A percentile compares a stretch with the other conserved stretches of the same genome.
phyloP scores from a whole-genome alignment of 2,113 vertebrate species.

The Oncorhynchus kisutch region DNA sequence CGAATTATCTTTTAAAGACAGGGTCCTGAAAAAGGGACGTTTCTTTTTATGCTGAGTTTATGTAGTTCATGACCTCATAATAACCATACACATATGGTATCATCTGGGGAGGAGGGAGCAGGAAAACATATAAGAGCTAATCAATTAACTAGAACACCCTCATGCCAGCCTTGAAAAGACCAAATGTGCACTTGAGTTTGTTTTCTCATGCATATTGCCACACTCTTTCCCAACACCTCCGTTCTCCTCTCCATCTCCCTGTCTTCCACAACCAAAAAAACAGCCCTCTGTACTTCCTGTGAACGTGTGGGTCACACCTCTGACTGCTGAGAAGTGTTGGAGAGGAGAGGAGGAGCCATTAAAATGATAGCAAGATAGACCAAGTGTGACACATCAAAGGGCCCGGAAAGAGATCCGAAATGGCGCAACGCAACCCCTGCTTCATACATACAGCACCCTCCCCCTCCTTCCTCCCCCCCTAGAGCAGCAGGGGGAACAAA shows the following conservation, averaged over 20 bases:
- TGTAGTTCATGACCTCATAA: too few species aligned
- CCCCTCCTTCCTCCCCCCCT: conserved; percentile 31
- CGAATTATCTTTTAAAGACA: too few species aligned
- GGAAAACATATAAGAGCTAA: neutral
- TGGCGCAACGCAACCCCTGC: conserved; percentile 50
- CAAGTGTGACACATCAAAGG: conserved; percentile 83
- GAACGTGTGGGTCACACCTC: conserved; percentile 58
- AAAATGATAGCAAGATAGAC: conserved; percentile 80
- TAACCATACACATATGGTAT: too few species aligned
- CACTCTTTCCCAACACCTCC: conserved; percentile 2
- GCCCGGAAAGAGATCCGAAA: conserved; percentile 66
- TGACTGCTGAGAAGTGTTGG: conserved; percentile 44
- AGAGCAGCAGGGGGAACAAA: conserved; percentile 33
- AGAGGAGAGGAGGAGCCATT: conserved; percentile 52
- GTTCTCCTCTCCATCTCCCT: conserved; percentile 22
- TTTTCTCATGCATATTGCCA: conserved; percentile 30
- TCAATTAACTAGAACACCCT: neutral
- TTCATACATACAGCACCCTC: conserved; percentile 10
- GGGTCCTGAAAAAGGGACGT: too few species aligned
- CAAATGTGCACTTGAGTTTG: neutral
- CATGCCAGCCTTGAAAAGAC: conserved; percentile 10
- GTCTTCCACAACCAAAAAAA: conserved; percentile 18
- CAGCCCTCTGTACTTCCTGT: conserved; percentile 35
- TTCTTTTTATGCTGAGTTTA: too few species aligned
- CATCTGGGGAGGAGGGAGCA: neutral